Evolutionary conservation across 2,888 invertebrate species (phyloP).

Genomic region (Pterostichus niger): DNA sequence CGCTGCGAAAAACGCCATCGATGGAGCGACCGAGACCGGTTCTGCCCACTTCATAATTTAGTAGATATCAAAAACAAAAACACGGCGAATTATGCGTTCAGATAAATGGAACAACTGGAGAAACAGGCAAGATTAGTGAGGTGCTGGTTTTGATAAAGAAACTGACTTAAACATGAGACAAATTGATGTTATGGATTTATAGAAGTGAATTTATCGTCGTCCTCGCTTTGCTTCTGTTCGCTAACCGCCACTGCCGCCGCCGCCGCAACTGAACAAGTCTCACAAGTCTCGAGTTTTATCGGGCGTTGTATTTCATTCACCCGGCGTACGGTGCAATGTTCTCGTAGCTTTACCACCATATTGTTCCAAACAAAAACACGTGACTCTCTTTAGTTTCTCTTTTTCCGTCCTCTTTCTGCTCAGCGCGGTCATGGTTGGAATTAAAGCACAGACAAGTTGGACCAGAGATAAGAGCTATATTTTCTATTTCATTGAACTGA

Average conservation of each 20-base stretch:
- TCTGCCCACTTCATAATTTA: constrained; percentile 50
- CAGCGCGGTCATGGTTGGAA: constrained; percentile 21
- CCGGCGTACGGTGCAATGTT: constrained; percentile 48
- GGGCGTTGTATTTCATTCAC: constrained; percentile 56
- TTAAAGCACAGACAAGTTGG: constrained; percentile 57
- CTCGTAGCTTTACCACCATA: constrained; percentile 59
- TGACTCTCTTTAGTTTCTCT: constrained; percentile 44
- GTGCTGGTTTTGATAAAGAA: constrained; percentile 54
- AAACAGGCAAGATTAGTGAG: constrained; percentile 51
- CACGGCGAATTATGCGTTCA: constrained; percentile 34
- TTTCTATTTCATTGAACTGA: constrained; percentile 59
- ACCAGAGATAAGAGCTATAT: constrained; percentile 60
- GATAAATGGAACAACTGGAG: constrained; percentile 56
- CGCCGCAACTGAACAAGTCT: constrained; percentile 5
- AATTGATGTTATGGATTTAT: constrained; percentile 61
- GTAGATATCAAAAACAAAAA: constrained; percentile 57
- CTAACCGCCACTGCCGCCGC: neutral
- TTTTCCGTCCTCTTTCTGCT: neutral
- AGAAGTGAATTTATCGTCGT: constrained; percentile 43
- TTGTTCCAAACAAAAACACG: constrained; percentile 61
- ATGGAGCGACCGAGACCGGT: constrained; percentile 2
- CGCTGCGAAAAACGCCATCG: constrained; percentile 12
- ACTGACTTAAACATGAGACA: constrained; percentile 59
- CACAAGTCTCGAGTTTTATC: constrained; percentile 38
- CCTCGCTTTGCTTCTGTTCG: constrained; percentile 12